Evolutionary conservation across 1,140 invertebrate species (phyloP).

Genomic region (Drosophila prosaltans): DNA sequence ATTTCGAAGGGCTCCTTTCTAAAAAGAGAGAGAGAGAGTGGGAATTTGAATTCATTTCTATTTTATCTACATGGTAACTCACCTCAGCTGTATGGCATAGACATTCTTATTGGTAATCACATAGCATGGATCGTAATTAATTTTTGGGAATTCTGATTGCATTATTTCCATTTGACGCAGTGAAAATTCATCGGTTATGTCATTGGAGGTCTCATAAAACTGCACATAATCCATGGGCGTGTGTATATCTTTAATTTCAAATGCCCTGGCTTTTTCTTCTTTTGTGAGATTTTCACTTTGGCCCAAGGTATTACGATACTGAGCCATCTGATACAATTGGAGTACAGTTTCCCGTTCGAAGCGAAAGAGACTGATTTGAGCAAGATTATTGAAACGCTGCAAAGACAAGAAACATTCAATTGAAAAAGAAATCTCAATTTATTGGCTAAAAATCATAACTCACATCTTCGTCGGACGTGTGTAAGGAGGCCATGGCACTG

Average conservation of each 20-base stretch:
- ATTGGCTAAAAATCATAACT: not conserved
- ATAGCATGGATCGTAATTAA: constrained; percentile 87
- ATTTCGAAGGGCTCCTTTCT: constrained; percentile 86
- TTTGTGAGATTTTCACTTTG: constrained; percentile 67
- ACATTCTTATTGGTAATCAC: constrained; percentile 88
- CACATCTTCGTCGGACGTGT: constrained; percentile 75
- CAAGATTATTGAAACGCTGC: constrained; percentile 85
- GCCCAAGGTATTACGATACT: constrained; percentile 51
- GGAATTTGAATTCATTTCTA: not conserved
- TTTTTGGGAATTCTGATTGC: constrained; percentile 77
- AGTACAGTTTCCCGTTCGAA: constrained; percentile 83
- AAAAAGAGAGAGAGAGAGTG: not conserved
- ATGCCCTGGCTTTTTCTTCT: constrained; percentile 84
- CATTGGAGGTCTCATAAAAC: constrained; percentile 66
- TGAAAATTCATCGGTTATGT: constrained; percentile 67
- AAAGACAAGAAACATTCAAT: not conserved
- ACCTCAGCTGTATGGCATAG: constrained; percentile 88
- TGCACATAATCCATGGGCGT: constrained; percentile 79
- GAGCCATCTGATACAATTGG: constrained; percentile 78
- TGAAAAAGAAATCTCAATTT: not conserved
- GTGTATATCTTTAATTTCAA: constrained; percentile 81
- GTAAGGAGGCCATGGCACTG: constrained; percentile 77
- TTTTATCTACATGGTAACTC: not conserved
- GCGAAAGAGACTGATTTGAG: constrained; percentile 84
- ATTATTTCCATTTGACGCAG: constrained; percentile 80